Evolutionary conservation across 1,140 invertebrate species (phyloP).

Genomic region (Tetramorium alpestre): DNA sequence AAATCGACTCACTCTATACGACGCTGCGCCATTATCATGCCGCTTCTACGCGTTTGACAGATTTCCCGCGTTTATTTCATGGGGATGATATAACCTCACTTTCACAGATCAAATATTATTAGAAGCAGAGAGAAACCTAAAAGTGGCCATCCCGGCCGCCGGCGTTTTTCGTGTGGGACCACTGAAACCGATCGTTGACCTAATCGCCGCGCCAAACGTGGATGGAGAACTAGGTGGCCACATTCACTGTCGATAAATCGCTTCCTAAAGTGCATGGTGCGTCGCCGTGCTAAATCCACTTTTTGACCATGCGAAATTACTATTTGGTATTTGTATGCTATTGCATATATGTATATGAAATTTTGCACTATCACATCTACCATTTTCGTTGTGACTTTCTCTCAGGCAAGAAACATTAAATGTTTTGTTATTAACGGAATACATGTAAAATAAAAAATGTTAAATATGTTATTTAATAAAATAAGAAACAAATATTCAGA

Average conservation of each 20-base stretch:
- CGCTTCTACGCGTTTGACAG: constrained; percentile 52
- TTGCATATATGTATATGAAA: neutral
- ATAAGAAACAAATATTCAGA: neutral
- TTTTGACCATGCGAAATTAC: too few relatives aligned
- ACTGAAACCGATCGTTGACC: too few relatives aligned
- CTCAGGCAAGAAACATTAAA: neutral
- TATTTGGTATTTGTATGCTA: too few relatives aligned
- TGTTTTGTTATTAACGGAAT: neutral
- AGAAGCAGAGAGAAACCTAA: too few relatives aligned
- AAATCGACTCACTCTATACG: constrained; percentile 76
- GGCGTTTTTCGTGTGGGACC: too few relatives aligned
- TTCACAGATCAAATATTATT: neutral
- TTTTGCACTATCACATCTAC: neutral
- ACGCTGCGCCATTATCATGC: constrained; percentile 76
- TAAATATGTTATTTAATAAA: constrained; percentile 7
- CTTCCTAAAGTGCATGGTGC: too few relatives aligned
- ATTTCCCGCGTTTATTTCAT: constrained; percentile 46
- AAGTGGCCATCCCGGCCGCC: too few relatives aligned
- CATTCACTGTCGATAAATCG: too few relatives aligned
- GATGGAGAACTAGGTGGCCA: too few relatives aligned
- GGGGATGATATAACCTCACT: neutral
- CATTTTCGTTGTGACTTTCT: neutral
- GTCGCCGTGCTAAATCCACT: too few relatives aligned
- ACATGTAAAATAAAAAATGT: neutral
- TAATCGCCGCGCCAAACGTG: too few relatives aligned